Conservation (phyloP, 2,888 invertebrate genomes). For the Busseola fusca region DNA sequence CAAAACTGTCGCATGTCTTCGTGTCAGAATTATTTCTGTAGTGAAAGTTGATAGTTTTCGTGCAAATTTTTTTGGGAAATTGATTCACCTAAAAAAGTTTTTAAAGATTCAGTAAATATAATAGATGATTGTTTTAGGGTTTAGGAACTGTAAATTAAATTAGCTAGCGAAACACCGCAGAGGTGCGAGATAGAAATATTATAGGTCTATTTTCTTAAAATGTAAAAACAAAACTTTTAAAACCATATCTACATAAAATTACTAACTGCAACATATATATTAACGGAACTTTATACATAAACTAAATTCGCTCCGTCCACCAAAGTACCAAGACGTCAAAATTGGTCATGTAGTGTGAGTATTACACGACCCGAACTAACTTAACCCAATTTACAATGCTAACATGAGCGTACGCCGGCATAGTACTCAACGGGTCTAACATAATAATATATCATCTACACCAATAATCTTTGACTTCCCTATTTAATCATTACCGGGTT, state of each 20-base stretch:
- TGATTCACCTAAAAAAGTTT: too few species aligned
- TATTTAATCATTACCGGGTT: slow-evolving; percentile 46
- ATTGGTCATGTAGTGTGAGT: slow-evolving; percentile 54
- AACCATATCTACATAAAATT: not conserved
- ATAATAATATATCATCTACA: slow-evolving; percentile 41
- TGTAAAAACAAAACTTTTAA: not conserved
- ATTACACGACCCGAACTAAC: slow-evolving; percentile 58
- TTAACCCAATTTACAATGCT: slow-evolving; percentile 63
- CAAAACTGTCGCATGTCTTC: slow-evolving; percentile 19
- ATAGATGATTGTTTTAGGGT: not conserved
- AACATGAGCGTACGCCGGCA: slow-evolving; percentile 47
- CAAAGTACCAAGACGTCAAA: slow-evolving; percentile 42
- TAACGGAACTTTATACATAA: slow-evolving; percentile 13
- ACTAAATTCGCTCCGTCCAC: slow-evolving; percentile 38
- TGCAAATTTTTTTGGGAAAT: not conserved
- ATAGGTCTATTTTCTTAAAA: too few species aligned
- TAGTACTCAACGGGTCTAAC: slow-evolving; percentile 41
- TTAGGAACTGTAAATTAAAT: too few species aligned
- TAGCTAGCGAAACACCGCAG: not conserved
- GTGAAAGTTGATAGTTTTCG: slow-evolving; percentile 10
- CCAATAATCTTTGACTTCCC: slow-evolving; percentile 51
- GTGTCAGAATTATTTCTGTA: slow-evolving; percentile 1
- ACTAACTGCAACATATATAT: slow-evolving; percentile 5
- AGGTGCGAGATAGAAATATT: not conserved
- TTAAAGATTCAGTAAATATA: too few species aligned